Base-by-base conservation (phyloP, 2,888 invertebrate species). In the Colostygia pectinataria region DNA sequence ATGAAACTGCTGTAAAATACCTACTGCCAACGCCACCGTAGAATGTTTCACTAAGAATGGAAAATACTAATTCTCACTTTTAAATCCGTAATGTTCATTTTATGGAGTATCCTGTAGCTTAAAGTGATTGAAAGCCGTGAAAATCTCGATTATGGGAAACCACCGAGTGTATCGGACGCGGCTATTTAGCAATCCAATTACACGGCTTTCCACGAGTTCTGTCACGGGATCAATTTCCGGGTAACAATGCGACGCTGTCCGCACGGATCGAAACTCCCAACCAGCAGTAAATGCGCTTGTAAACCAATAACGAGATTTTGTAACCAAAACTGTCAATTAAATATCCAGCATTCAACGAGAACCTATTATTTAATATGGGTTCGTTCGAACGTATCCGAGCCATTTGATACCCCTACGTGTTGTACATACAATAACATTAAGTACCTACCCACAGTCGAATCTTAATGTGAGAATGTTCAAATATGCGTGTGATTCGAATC, bases 401-500 rank as follows among this genome's bases (percentile, higher is more conserved):
- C 42, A 57, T 49, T 47, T 38, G 57, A 59, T 58, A 61, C 53
- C 53, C 49, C 53, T 54, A 61, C 61, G 59, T 62, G 64, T 59
- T 55, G 55, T 53, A 65, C 63, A 61, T 56, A 59, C 52, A 55
- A 60, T 63, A 65, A 63, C 63, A 62, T 54, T 58, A 59, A 63
- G 54, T 63, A 58, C 55, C 59, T 24, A 32, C 46, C 39, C 28
- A 40, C 55, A 61, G 59, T 61, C 61, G 64, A 64, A 74, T 69
- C 72, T 55, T 63, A 74, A 81, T 77, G 76, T 79, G 76, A 71
- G 79, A 81, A 81, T 70, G 71, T 73, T 79, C 70, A 81, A 79
- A 80, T 76, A 79, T 73, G 76, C 80, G 68, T 76, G 77, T 76
- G 77, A 80, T 81, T 79, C 73, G 69, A 75, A 77, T 75, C 71